These are phyloP conservation scores for Adelosebastes latens DNA, from an alignment of 2,797 vertebrate species.

Conservation along the genomic window DNA sequence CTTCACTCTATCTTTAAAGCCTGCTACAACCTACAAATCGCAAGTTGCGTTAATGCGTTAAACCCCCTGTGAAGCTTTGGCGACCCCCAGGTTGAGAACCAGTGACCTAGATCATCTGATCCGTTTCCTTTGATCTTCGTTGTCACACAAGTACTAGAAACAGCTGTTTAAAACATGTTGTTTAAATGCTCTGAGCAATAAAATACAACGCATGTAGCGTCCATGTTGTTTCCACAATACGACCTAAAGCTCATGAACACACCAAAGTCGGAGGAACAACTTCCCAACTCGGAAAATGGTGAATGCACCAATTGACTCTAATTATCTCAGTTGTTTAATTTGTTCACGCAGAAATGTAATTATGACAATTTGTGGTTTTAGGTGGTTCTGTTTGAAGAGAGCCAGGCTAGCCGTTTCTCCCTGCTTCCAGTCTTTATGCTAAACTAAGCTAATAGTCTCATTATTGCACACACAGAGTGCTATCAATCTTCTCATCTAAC, in stretches of 20 bases:
- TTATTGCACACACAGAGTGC: background rate
- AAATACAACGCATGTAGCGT: background rate
- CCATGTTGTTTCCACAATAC: background rate
- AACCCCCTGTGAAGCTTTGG: too few relatives aligned
- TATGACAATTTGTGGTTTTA: background rate
- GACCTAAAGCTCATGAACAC: too few relatives aligned
- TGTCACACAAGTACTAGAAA: background rate
- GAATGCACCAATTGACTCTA: background rate
- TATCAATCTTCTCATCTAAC: background rate
- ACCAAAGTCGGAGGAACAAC: background rate
- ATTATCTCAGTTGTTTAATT: background rate
- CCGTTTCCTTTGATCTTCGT: background rate
- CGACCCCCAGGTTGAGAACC: too few relatives aligned
- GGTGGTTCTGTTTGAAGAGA: background rate
- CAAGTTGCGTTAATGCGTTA: too few relatives aligned
- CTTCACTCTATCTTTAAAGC: too few relatives aligned
- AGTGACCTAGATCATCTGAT: too few relatives aligned
- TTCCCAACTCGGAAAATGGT: background rate
- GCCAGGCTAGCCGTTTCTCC: background rate
- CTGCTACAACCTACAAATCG: too few relatives aligned
- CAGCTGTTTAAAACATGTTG: background rate
- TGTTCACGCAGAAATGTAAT: background rate
- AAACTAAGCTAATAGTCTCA: background rate
- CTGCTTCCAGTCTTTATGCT: background rate
- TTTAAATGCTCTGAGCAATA: background rate